Conservation (phyloP, 2,797 vertebrate genomes). For the Anguilla obscura region DNA sequence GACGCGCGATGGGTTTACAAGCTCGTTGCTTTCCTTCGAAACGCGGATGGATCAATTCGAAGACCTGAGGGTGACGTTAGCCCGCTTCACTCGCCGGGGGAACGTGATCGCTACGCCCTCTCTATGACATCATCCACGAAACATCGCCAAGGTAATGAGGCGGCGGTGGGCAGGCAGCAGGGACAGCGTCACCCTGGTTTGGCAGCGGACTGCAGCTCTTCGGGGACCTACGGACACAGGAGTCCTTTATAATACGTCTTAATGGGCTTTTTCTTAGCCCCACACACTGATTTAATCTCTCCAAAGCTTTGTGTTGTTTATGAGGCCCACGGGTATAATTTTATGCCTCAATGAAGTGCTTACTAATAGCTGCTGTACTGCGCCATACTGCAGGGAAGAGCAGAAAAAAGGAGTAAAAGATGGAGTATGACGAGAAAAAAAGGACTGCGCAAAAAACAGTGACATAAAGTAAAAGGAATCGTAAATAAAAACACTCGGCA, state of each 20-base stretch:
- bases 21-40: not conserved
- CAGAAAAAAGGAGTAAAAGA: slow-evolving; percentile 28
- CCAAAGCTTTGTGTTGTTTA: slow-evolving; percentile 77
- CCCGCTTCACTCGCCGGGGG: not conserved
- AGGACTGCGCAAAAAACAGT: slow-evolving; percentile 67
- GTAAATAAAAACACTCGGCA: slow-evolving; percentile 74
- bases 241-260: slow-evolving; percentile 56
- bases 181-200: slow-evolving; percentile 21
- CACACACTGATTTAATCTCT: slow-evolving; percentile 81
- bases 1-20: not conserved
- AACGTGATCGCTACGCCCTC: not conserved
- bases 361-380: slow-evolving; percentile 83
- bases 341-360: slow-evolving; percentile 84
- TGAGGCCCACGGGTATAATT: slow-evolving; percentile 84
- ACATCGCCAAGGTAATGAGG: slow-evolving; percentile 32
- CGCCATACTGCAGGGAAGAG: slow-evolving; percentile 72
- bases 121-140: slow-evolving; percentile 16
- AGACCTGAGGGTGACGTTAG: not conserved
- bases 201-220: slow-evolving; percentile 26
- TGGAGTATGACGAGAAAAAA: slow-evolving; percentile 34
- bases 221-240: slow-evolving; percentile 15
- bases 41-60: not conserved
- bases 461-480: slow-evolving; percentile 77
- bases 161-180: not conserved
- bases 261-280: slow-evolving; percentile 75